Evolutionary conservation across 2,113 vertebrate genomes (phyloP).

Genomic region (Cricetomys ansorgei): DNA sequence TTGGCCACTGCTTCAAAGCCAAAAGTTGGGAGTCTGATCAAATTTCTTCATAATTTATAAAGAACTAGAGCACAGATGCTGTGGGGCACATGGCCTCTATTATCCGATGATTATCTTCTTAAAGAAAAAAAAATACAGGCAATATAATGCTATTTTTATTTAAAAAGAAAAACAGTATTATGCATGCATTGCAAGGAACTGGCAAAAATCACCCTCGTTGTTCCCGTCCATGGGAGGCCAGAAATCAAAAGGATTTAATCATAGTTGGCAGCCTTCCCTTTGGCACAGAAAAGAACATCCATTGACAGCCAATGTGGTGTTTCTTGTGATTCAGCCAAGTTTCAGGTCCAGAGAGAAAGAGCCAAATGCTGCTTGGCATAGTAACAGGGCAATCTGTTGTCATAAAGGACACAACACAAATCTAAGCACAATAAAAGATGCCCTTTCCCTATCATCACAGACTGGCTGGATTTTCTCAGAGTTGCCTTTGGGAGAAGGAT

Average conservation of each 20-base stretch:
- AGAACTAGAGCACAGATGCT: not conserved
- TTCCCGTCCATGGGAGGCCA: not conserved
- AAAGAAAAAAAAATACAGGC: not conserved
- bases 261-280: slow-evolving; percentile 47
- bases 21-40: not conserved
- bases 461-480: not conserved
- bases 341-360: slow-evolving; percentile 50
- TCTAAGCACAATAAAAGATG: not conserved
- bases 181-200: not conserved
- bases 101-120: not conserved
- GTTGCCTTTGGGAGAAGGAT: slow-evolving; percentile 16
- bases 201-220: slow-evolving; percentile 31
- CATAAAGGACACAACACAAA: slow-evolving; percentile 51
- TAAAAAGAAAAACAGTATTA: not conserved
- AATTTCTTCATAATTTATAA: not conserved
- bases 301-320: slow-evolving; percentile 54
- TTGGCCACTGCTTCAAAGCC: slow-evolving; percentile 49
- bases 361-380: slow-evolving; percentile 52
- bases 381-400: slow-evolving; percentile 44
- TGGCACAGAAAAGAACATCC: slow-evolving; percentile 45
- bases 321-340: slow-evolving; percentile 57
- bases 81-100: not conserved
- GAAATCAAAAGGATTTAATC: slow-evolving; percentile 68
- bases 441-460: not conserved
- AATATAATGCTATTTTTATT: slow-evolving; percentile 43